Base-by-base conservation (phyloP, 2,113 vertebrate species). In the Calyptommatus sinebrachiatus region DNA sequence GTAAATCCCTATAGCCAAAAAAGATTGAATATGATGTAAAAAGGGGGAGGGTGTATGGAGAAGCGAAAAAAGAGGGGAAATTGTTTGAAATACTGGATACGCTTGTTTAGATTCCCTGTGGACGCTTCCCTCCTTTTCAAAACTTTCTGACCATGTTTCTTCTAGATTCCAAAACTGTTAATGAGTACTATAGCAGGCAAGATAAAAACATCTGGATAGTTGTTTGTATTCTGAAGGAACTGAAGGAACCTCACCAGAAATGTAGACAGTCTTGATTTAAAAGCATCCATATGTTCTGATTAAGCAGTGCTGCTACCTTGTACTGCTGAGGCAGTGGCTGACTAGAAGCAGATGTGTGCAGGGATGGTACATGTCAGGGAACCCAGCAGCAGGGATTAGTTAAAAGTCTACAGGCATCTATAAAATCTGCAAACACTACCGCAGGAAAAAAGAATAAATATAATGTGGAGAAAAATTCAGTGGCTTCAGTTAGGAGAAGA, bases 401-500 rank as follows among this genome's bases (percentile, higher is more conserved):
- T 4, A 46, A 73, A 84, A 79, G 61, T 28, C 45, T n/a, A 67
- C 22, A 21, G 71, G 77, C 62, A 81, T 76, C 29, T 74, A 86
- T 76, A 84, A 41, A 88, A 80, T 82, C 69, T 31, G 63, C 63
- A 48, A 77, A 73, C 18, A 62, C 61, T 79, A 68, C 29, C 67
- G 11, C 80, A 81, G 76, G 18, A 66, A 29, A 78, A 67, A 79
- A 67, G 77, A 46, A 69, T 63, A 2, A 2, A 14, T 82, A 73
- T 86, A 81, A 48, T 50, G 82, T 53, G 35, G 24, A 83, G 80
- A 21, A 75, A 41, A 61, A 28, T 18, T 5, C 67, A 75, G 75
- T 35, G 26, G 26, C 26, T 79, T 73, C 3, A 4, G 8, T 70
- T 76, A 65, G 66, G 31, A 48, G 60, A 41, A 65, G 48, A 0